Evolutionary conservation across 2,113 vertebrate species (phyloP).

Genomic region (Galemys pyrenaicus): DNA sequence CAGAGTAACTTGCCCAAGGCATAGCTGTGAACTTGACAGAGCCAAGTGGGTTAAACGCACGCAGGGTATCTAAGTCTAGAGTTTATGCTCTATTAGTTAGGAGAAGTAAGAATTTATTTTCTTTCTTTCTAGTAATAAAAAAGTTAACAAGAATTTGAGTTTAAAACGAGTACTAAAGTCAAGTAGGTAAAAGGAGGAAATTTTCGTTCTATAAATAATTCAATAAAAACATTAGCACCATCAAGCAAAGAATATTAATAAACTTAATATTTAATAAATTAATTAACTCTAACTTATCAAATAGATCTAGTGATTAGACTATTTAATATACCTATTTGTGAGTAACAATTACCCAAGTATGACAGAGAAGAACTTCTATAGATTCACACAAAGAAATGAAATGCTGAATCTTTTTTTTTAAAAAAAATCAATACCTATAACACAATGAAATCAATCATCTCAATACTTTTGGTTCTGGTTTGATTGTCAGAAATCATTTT

Average conservation of each 20-base stretch:
- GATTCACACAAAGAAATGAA: not conserved
- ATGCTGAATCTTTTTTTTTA: not conserved
- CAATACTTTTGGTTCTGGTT: not conserved
- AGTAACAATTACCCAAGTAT: not conserved
- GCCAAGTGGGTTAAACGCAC: not conserved
- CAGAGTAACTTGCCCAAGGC: not conserved
- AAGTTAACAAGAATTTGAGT: constrained; percentile 33
- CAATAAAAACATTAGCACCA: constrained; percentile 3
- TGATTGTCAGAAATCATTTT: not conserved
- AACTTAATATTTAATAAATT: too few relatives aligned
- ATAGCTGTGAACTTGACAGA: not conserved
- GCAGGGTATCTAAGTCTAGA: not conserved
- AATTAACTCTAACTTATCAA: not conserved
- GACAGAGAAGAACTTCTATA: not conserved
- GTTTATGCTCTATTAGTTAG: not conserved
- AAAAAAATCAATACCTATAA: not conserved
- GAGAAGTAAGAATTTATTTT: constrained; percentile 28
- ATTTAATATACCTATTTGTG: not conserved
- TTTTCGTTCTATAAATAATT: not conserved
- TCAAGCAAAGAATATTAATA: not conserved
- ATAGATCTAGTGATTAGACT: not conserved
- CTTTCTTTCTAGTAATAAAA: constrained; percentile 29
- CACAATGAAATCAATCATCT: not conserved
- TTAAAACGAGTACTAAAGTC: constrained; percentile 2
- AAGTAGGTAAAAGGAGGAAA: not conserved